A percentile compares a stretch with the other conserved stretches of the same genome.
Evolutionary conservation across 2,113 vertebrate species (phyloP).

Genomic region (Amphiprion percula): DNA sequence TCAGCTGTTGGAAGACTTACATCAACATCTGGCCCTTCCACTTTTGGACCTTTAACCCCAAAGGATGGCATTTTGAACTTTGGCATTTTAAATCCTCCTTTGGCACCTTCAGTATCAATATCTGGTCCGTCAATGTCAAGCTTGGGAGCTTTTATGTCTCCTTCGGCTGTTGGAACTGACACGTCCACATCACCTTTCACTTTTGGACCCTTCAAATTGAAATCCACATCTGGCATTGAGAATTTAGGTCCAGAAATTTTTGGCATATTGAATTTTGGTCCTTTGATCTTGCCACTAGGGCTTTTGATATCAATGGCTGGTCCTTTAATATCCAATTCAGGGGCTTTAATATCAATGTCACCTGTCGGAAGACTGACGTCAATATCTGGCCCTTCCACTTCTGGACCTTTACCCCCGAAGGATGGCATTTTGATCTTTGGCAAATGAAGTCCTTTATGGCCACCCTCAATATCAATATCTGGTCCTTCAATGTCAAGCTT

Average conservation of each 20-base stretch:
- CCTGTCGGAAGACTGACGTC: neutral
- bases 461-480: neutral
- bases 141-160: neutral
- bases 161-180: constrained; percentile 8
- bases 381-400: constrained; percentile 35
- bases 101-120: constrained; percentile 19
- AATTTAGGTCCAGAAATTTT: too few species aligned
- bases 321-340: constrained; percentile 1
- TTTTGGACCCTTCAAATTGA: too few species aligned
- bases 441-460: constrained; percentile 34
- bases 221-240: too few species aligned
- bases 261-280: neutral
- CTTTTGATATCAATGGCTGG: constrained; percentile 15
- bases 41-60: neutral
- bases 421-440: constrained; percentile 77
- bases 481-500: constrained; percentile 10
- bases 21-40: constrained; percentile 11
- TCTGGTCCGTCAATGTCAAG: constrained; percentile 55
- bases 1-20: neutral
- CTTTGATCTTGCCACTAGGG: neutral
- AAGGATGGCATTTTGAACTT: constrained; percentile 27
- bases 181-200: too few species aligned
- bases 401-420: constrained; percentile 69
- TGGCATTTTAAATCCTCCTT: neutral
- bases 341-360: constrained; percentile 11